A percentile compares a stretch with the other conserved stretches of the same genome.
These are phyloP conservation scores for Corythornis cristatus DNA, from an alignment of 2,113 vertebrate genomes.

Conservation along the genomic window DNA sequence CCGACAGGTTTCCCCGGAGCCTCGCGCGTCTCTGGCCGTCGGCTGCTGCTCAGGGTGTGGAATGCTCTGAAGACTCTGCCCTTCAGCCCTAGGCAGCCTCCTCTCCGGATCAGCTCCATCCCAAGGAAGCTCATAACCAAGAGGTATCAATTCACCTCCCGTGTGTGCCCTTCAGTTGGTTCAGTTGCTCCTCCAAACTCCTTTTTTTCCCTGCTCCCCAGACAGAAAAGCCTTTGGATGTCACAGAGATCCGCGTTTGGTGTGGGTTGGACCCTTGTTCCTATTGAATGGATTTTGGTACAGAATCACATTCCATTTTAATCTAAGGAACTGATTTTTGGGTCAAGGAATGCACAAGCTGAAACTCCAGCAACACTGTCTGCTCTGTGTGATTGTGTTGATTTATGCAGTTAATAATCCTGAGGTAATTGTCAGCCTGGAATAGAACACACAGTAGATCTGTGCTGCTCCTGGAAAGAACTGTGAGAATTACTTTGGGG, in stretches of 20 bases:
- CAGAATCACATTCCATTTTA: background rate
- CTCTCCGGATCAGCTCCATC: slow-evolving; percentile 1
- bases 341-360: background rate
- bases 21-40: background rate
- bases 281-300: background rate
- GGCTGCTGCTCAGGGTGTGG: slow-evolving; percentile 37
- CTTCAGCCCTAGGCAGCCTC: slow-evolving; percentile 12
- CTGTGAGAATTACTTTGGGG: background rate
- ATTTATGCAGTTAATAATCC: background rate
- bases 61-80: slow-evolving; percentile 69
- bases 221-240: background rate
- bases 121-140: background rate
- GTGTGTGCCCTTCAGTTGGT: background rate
- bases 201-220: background rate
- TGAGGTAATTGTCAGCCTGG: background rate
- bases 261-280: background rate
- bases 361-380: background rate
- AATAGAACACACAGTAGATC: background rate
- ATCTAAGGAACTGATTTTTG: background rate
- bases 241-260: background rate
- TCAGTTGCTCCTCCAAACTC: background rate
- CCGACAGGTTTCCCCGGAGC: background rate
- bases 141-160: slow-evolving; percentile 20
- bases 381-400: background rate
- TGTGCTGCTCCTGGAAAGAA: background rate